Evolutionary conservation across 2,113 vertebrate species (phyloP).

Genomic region (Bostrychus sinensis): DNA sequence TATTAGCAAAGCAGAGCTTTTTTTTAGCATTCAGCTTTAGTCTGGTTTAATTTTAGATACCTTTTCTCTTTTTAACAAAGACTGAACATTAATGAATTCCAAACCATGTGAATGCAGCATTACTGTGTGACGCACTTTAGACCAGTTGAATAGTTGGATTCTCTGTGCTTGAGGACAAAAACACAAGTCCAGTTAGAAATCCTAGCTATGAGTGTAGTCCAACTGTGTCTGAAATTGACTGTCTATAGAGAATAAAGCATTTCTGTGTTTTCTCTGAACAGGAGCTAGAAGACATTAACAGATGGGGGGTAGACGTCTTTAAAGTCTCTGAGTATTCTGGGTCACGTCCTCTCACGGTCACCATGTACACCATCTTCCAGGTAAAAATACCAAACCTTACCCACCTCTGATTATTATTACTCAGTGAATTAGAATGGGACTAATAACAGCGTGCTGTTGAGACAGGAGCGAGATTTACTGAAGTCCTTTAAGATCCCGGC

Average conservation of each 20-base stretch:
- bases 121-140: neutral
- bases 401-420: conserved; percentile 6
- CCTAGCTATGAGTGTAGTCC: no score
- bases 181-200: no score
- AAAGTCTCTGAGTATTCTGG: conserved; percentile 87
- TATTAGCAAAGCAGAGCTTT: no score
- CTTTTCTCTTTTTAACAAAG: no score
- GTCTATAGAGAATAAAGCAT: neutral
- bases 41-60: no score
- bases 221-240: no score
- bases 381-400: conserved; percentile 63
- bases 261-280: conserved; percentile 50
- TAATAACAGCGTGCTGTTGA: neutral
- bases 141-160: neutral
- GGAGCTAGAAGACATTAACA: conserved; percentile 89
- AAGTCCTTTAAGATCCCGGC: conserved; percentile 91
- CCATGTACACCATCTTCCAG: conserved; percentile 93
- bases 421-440: neutral
- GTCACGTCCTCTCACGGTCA: conserved; percentile 87
- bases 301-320: conserved; percentile 92
- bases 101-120: no score
- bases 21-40: no score
- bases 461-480: conserved; percentile 89
- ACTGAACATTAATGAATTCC: no score
- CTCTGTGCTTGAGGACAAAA: no score